Conservation (phyloP, 1,140 invertebrate species). For the Idris sp. region DNA sequence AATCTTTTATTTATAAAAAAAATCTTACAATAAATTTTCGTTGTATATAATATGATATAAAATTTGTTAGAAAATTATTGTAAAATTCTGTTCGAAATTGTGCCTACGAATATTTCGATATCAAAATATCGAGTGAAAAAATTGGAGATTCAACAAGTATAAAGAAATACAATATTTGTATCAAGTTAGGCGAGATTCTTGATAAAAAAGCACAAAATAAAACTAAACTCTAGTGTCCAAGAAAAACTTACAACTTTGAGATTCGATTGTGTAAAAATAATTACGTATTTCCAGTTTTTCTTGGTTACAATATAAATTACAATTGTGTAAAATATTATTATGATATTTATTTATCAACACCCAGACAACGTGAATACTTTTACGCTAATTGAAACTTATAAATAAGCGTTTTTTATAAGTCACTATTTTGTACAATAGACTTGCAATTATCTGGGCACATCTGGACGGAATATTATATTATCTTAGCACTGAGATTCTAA, state of each 20-base stretch:
- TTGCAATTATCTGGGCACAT: slow-evolving; percentile 50
- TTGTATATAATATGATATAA: slow-evolving; percentile 8
- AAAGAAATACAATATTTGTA: no score
- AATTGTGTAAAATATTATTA: slow-evolving; percentile 28
- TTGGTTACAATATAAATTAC: slow-evolving; percentile 20
- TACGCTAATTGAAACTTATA: slow-evolving; percentile 29
- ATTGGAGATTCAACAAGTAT: no score
- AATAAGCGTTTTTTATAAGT: slow-evolving; percentile 41
- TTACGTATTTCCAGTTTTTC: neutral
- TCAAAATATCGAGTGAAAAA: no score
- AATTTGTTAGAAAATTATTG: neutral
- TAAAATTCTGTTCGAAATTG: no score
- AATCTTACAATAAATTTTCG: slow-evolving; percentile 26
- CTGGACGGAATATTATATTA: slow-evolving; percentile 62
- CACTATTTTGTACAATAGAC: slow-evolving; percentile 44
- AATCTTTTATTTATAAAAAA: slow-evolving; percentile 24
- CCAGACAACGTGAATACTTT: slow-evolving; percentile 29
- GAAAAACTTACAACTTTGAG: no score
- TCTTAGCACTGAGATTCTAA: slow-evolving; percentile 39
- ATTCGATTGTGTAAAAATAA: no score
- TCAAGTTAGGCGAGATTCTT: no score
- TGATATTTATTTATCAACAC: slow-evolving; percentile 19
- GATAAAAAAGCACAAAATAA: no score
- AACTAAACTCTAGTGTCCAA: no score
- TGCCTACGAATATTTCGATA: no score